phyloP scores from a whole-genome alignment of 2,113 vertebrate genomes.

The Dasyurus viverrinus region DNA sequence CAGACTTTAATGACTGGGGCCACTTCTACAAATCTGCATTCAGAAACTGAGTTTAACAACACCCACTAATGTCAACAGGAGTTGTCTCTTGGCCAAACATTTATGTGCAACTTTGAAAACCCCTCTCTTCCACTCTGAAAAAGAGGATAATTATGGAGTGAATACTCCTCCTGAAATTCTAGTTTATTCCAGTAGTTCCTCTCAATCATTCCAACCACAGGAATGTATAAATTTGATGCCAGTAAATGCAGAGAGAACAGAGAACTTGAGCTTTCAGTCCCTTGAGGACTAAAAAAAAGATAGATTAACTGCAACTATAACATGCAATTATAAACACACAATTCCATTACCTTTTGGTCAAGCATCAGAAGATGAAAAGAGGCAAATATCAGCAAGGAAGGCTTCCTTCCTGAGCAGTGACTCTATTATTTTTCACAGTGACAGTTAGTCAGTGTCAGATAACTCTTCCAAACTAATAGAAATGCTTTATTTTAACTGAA shows the following conservation, averaged over 20 bases:
- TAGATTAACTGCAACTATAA: background rate
- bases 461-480: conserved; percentile 29
- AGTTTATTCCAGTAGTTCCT: conserved; percentile 32
- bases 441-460: background rate
- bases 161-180: conserved; percentile 53
- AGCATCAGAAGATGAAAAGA: conserved; percentile 16
- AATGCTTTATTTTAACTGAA: conserved; percentile 41
- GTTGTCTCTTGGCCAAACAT: conserved; percentile 57
- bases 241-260: conserved; percentile 46
- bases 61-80: conserved; percentile 1
- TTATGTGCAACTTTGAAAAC: conserved; percentile 43
- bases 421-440: conserved; percentile 33
- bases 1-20: conserved; percentile 1
- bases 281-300: background rate
- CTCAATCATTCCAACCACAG: conserved; percentile 34
- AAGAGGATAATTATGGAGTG: conserved; percentile 51
- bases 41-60: conserved; percentile 53
- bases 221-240: conserved; percentile 34
- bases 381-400: conserved; percentile 14
- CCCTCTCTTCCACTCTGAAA: background rate
- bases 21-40: conserved; percentile 52
- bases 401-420: conserved; percentile 14
- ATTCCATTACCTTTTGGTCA: conserved; percentile 39
- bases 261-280: background rate
- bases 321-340: conserved; percentile 18